These are phyloP conservation scores for Dinothrombium tinctorium DNA, from an alignment of 1,140 invertebrate genomes.

Conservation along the genomic window DNA sequence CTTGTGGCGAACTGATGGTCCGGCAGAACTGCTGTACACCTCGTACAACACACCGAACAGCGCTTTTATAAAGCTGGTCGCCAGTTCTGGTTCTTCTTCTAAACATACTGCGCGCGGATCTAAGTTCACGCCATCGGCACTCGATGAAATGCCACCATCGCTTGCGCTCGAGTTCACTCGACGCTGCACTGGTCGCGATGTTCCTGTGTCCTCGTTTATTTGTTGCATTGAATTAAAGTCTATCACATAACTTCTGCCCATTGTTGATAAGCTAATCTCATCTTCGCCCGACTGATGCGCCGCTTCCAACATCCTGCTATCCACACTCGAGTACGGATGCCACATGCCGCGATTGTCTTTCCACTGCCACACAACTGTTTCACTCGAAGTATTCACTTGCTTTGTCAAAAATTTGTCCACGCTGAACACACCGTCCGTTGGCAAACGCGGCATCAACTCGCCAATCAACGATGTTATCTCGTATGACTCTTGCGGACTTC, in stretches of 20 bases:
- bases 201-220: constrained; percentile 91
- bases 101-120: constrained; percentile 41
- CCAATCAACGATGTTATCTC: constrained; percentile 88
- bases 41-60: constrained; percentile 73
- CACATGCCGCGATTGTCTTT: constrained; percentile 52
- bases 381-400: constrained; percentile 23
- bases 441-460: constrained; percentile 79
- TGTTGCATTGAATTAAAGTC: constrained; percentile 94
- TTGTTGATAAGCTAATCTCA: constrained; percentile 69
- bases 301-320: constrained; percentile 58
- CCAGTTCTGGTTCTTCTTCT: constrained; percentile 38
- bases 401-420: constrained; percentile 64
- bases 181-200: constrained; percentile 65
- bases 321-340: constrained; percentile 43
- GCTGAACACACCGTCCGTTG: constrained; percentile 74
- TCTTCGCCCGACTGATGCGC: constrained; percentile 79
- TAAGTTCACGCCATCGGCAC: not conserved
- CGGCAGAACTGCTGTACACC: constrained; percentile 88
- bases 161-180: constrained; percentile 17
- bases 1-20: constrained; percentile 85
- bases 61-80: constrained; percentile 54
- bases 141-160: not conserved
- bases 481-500: constrained; percentile 80
- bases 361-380: constrained; percentile 84
- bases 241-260: constrained; percentile 76